phyloP scores from a whole-genome alignment of 2,888 invertebrate species.

The Caenorhabditis sp. region DNA sequence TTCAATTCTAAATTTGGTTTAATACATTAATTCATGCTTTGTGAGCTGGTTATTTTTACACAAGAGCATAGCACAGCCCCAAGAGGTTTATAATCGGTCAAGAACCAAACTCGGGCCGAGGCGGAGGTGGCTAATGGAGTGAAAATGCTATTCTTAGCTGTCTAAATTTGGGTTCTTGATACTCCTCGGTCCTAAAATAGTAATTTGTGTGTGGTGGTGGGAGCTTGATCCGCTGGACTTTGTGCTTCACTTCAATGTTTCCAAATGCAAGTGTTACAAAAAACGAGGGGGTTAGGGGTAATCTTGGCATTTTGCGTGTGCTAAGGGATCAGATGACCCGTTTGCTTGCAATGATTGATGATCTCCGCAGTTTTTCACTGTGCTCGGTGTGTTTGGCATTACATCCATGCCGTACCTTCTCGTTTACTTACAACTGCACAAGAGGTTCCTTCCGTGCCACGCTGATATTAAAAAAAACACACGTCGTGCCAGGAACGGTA shows the following conservation, averaged over 20 bases:
- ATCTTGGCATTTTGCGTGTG: neutral
- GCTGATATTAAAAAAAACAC: neutral
- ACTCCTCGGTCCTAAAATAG: neutral
- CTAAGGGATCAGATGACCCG: neutral
- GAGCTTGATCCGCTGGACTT: neutral
- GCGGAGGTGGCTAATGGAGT: neutral
- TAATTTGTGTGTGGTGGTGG: neutral
- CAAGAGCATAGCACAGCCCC: neutral
- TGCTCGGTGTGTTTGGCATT: constrained; percentile 7
- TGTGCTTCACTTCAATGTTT: neutral
- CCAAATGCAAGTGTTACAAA: neutral
- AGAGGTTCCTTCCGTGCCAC: no score
- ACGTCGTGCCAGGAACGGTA: constrained; percentile 11
- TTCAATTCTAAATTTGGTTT: neutral
- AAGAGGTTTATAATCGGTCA: neutral
- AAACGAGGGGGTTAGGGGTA: neutral
- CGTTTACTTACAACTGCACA: no score
- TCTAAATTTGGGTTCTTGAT: neutral
- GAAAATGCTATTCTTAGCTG: neutral
- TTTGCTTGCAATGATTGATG: neutral
- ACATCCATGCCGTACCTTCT: neutral
- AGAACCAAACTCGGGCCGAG: neutral
- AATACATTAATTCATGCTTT: neutral
- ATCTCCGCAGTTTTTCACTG: neutral
- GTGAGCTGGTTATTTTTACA: neutral